Evolutionary conservation across 1,140 invertebrate species (phyloP).

Genomic region (Batillaria attramentaria): DNA sequence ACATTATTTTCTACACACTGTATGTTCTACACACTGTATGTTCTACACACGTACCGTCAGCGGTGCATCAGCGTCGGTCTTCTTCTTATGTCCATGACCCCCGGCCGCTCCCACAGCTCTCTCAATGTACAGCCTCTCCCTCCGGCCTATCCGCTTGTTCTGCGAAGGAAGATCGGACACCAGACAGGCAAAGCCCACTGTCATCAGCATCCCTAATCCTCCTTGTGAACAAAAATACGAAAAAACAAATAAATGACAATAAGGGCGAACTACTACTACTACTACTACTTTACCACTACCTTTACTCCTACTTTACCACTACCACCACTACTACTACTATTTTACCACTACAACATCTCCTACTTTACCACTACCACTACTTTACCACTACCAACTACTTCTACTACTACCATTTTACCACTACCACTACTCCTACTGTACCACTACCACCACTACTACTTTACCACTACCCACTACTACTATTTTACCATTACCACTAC

Average conservation of each 20-base stretch:
- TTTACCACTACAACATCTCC: no score
- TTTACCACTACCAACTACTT: no score
- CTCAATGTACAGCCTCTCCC: conserved; percentile 24
- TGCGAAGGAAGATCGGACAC: conserved; percentile 13
- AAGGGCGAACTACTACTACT: no score
- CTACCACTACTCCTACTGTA: no score
- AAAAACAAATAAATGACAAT: neutral
- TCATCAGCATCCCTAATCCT: neutral
- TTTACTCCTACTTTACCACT: no score
- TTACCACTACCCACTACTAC: no score
- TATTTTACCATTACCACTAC: no score
- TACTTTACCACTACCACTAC: no score
- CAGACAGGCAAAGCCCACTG: neutral
- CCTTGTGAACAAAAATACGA: neutral
- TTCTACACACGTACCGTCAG: neutral
- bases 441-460: no score
- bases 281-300: no score
- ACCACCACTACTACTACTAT: no score
- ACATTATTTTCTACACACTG: neutral
- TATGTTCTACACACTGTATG: neutral
- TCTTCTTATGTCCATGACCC: conserved; percentile 11
- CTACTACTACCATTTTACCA: no score
- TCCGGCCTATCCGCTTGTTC: neutral
- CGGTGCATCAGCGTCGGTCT: neutral
- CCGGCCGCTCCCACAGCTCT: neutral